Percentiles rank a stretch among this genome's conserved stretches.
Evolutionary conservation across 2,113 vertebrate genomes (phyloP).

Genomic region (Coreoperca whiteheadi): DNA sequence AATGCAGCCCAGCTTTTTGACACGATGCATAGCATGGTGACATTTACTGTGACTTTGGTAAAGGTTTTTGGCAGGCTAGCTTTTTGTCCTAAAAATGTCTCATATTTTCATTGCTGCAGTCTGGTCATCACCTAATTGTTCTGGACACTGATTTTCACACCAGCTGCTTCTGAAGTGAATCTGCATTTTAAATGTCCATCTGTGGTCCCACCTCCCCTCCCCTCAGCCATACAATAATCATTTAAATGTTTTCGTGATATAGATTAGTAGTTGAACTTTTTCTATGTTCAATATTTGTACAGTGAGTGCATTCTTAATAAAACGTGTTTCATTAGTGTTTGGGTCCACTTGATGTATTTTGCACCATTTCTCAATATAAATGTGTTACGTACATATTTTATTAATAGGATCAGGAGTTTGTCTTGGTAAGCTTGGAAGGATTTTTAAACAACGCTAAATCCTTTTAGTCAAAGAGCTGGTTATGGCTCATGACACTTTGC

Average conservation of each 20-base stretch:
- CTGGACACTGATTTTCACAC: conserved; percentile 8
- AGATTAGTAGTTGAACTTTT: conserved; percentile 60
- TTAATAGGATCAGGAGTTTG: neutral
- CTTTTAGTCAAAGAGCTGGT: neutral
- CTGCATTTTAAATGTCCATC: conserved; percentile 23
- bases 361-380: neutral
- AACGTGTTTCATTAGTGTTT: conserved; percentile 58
- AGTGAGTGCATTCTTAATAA: conserved; percentile 76
- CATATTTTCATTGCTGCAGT: conserved; percentile 1
- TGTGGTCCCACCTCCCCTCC: conserved; percentile 5
- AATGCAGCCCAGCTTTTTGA: neutral
- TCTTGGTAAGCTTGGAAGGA: neutral
- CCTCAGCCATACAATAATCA: neutral
- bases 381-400: neutral
- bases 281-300: conserved; percentile 72
- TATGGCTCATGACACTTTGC: neutral
- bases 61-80: neutral
- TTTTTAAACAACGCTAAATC: conserved; percentile 33
- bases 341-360: neutral
- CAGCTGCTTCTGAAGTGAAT: conserved; percentile 16
- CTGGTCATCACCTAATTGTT: conserved; percentile 14
- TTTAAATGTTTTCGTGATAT: conserved; percentile 52
- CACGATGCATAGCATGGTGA: neutral
- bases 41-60: neutral
- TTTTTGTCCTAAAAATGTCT: neutral